Conservation (phyloP, 2,113 vertebrate species). For the Tetraodon nigroviridis region DNA sequence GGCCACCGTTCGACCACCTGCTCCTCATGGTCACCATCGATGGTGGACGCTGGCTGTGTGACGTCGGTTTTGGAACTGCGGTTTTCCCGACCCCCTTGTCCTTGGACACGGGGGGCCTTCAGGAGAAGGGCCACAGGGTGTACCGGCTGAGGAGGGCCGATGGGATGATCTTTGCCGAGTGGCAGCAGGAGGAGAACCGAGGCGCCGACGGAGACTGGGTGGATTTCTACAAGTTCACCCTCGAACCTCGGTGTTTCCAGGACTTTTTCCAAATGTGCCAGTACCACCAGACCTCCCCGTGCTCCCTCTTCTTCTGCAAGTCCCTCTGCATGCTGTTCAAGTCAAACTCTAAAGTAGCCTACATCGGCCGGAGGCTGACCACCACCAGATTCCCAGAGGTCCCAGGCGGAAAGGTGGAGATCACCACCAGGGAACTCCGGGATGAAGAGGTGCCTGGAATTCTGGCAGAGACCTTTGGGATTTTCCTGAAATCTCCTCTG, state of each 20-base stretch:
- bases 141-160: constrained; percentile 55
- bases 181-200: constrained; percentile 31
- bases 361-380: constrained; percentile 68
- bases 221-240: constrained; percentile 71
- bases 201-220: constrained; percentile 37
- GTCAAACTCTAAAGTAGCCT: constrained; percentile 60
- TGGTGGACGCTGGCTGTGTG: constrained; percentile 68
- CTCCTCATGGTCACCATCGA: constrained; percentile 62
- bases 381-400: constrained; percentile 39
- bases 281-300: constrained; percentile 74
- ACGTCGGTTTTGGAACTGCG: constrained; percentile 67
- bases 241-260: constrained; percentile 55
- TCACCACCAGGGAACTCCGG: constrained; percentile 52
- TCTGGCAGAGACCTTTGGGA: constrained; percentile 65
- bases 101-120: constrained; percentile 58
- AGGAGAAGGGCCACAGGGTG: constrained; percentile 62
- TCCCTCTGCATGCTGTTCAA: constrained; percentile 68
- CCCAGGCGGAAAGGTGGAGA: constrained; percentile 17
- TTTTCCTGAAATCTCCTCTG: constrained; percentile 58
- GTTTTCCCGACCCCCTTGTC: constrained; percentile 65
- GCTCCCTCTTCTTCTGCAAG: constrained; percentile 72
- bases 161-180: constrained; percentile 54
- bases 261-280: constrained; percentile 72
- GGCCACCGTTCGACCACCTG: constrained; percentile 72
- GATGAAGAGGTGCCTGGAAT: constrained; percentile 68